Conservation (phyloP, 2,888 invertebrate genomes). For the Yponomeuta sedellus region DNA sequence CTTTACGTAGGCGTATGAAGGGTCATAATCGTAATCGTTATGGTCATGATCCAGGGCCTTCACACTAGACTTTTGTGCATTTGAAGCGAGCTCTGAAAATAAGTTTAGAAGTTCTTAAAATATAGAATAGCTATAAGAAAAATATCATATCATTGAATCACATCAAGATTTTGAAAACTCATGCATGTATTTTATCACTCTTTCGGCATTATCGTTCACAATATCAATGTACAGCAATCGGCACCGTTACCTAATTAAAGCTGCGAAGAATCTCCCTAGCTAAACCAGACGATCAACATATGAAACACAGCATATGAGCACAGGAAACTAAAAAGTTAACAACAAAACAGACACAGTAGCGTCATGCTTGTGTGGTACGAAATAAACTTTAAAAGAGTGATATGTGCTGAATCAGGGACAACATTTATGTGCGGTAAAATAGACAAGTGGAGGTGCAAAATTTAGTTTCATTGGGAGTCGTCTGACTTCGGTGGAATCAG, state of each 20-base stretch:
- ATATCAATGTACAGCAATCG: background rate
- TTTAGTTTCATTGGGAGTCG: conserved; percentile 17
- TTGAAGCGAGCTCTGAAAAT: conserved; percentile 42
- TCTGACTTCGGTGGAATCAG: conserved; percentile 19
- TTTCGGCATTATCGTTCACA: conserved; percentile 1
- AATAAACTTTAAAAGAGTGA: conserved; percentile 37
- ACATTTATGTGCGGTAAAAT: conserved; percentile 64
- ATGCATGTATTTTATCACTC: conserved; percentile 15
- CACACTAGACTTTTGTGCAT: conserved; percentile 36
- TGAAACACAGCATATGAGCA: background rate
- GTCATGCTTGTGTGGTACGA: conserved; percentile 49
- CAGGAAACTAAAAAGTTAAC: conserved; percentile 7
- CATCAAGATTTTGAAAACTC: conserved; percentile 17
- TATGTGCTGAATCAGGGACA: conserved; percentile 52
- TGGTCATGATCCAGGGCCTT: conserved; percentile 54
- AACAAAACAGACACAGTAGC: conserved; percentile 23
- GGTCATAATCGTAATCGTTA: conserved; percentile 80
- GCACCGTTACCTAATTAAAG: background rate
- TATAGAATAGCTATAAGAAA: background rate
- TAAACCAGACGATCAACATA: background rate
- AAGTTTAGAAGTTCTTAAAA: conserved; percentile 3
- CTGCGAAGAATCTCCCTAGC: background rate
- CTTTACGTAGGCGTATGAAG: conserved; percentile 86
- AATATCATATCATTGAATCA: background rate
- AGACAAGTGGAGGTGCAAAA: conserved; percentile 55